Evolutionary conservation across 2,888 invertebrate species (phyloP).

Genomic region (Tinea pellionella): DNA sequence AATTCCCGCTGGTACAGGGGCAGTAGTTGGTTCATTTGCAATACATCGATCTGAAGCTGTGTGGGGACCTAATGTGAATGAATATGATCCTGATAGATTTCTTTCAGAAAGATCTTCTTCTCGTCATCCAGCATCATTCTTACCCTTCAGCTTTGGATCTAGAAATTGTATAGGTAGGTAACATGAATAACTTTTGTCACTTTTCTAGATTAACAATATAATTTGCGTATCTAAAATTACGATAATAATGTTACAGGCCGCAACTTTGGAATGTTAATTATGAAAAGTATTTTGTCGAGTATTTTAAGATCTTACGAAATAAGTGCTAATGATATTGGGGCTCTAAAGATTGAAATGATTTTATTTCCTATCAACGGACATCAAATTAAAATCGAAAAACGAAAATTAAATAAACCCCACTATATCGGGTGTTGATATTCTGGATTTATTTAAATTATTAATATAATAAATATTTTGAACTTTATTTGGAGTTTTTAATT

Average conservation of each 20-base stretch:
- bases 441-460: slow-evolving; percentile 15
- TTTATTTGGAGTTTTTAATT: not conserved
- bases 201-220: not conserved
- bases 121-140: slow-evolving; percentile 53
- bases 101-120: slow-evolving; percentile 53
- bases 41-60: slow-evolving; percentile 57
- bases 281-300: slow-evolving; percentile 45
- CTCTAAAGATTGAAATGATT: slow-evolving; percentile 48
- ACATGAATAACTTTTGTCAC: not conserved
- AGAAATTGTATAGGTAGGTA: slow-evolving; percentile 63
- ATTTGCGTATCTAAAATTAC: not conserved
- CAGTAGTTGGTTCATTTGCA: slow-evolving; percentile 52
- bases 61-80: slow-evolving; percentile 67
- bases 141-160: slow-evolving; percentile 61
- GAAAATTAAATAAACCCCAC: slow-evolving; percentile 16
- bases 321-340: slow-evolving; percentile 38
- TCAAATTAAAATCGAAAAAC: slow-evolving; percentile 35
- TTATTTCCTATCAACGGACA: slow-evolving; percentile 49
- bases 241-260: slow-evolving; percentile 33
- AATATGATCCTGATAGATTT: slow-evolving; percentile 72
- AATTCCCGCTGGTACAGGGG: slow-evolving; percentile 51
- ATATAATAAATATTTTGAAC: slow-evolving; percentile 14
- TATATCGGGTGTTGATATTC: slow-evolving; percentile 16
- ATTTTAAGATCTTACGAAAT: slow-evolving; percentile 41
- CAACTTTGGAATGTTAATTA: slow-evolving; percentile 52